A percentile compares a stretch with the other conserved stretches of the same genome.
Evolutionary conservation across 1,140 invertebrate genomes (phyloP).

Genomic region (Conopomorpha cramerella): DNA sequence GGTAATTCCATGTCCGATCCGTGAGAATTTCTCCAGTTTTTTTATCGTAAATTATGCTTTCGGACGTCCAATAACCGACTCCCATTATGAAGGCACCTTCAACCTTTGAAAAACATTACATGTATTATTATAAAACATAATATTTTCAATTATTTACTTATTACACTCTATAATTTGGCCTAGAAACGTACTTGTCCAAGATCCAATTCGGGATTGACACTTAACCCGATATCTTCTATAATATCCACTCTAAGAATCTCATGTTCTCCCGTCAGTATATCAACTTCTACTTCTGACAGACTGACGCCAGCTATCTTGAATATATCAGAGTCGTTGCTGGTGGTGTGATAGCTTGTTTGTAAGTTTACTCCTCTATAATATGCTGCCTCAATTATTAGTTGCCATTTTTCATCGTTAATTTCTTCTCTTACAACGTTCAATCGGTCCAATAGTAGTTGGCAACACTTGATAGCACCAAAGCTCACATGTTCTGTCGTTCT

Average conservation of each 20-base stretch:
- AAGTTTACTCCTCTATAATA: conserved; percentile 64
- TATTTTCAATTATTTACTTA: not conserved
- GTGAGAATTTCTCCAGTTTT: conserved; percentile 68
- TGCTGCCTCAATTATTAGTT: conserved; percentile 63
- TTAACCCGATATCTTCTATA: conserved; percentile 71
- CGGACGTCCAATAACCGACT: conserved; percentile 73
- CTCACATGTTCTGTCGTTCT: conserved; percentile 33
- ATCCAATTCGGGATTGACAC: conserved; percentile 74
- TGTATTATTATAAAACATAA: not conserved
- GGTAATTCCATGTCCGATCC: conserved; percentile 79
- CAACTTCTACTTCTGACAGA: conserved; percentile 70
- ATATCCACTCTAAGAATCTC: conserved; percentile 69
- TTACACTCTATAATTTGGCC: not conserved
- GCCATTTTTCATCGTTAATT: conserved; percentile 63
- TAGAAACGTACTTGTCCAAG: conserved; percentile 68
- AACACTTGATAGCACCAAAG: conserved; percentile 68
- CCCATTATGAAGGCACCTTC: conserved; percentile 86
- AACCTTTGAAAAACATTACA: conserved; percentile 4
- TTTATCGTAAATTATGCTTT: conserved; percentile 67
- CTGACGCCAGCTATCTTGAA: conserved; percentile 62
- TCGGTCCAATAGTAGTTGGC: conserved; percentile 64
- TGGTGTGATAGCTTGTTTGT: conserved; percentile 61
- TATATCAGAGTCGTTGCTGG: conserved; percentile 60
- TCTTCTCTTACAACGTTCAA: conserved; percentile 64
- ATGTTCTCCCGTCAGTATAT: conserved; percentile 75